A percentile compares a stretch with the other conserved stretches of the same genome.
Conservation (phyloP, 2,797 vertebrate genomes). For the Squalus acanthias region DNA sequence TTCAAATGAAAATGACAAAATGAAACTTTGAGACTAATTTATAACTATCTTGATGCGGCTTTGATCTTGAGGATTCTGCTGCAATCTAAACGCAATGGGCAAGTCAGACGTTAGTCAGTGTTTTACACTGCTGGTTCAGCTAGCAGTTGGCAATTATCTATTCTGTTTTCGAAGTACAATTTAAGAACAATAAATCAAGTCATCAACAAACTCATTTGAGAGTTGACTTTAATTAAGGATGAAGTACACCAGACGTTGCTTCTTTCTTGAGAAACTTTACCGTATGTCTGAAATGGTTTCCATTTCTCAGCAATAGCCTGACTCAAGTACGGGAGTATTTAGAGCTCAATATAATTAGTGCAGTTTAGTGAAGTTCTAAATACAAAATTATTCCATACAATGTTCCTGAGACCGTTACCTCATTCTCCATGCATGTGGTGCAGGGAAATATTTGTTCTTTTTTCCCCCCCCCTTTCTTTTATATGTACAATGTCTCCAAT, state of each 20-base stretch:
- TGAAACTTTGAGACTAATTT: conserved; percentile 25
- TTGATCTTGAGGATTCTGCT: neutral
- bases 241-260: neutral
- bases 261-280: conserved; percentile 18
- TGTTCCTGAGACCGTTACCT: neutral
- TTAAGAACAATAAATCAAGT: conserved; percentile 33
- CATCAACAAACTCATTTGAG: conserved; percentile 17
- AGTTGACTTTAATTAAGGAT: neutral
- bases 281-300: neutral
- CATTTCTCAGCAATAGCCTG: neutral
- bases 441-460: neutral
- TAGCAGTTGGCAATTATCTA: neutral
- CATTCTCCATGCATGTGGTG: neutral
- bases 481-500: neutral
- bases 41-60: neutral
- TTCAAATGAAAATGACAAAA: conserved; percentile 1
- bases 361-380: neutral
- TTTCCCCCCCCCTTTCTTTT: neutral
- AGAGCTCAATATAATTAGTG: neutral
- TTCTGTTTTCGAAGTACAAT: neutral
- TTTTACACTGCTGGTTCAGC: neutral
- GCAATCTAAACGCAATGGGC: conserved; percentile 19
- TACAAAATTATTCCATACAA: neutral
- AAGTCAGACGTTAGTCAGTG: conserved; percentile 8
- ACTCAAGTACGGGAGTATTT: neutral